phyloP scores from a whole-genome alignment of 2,797 vertebrate genomes.

The Pteronotus mesoamericanus region DNA sequence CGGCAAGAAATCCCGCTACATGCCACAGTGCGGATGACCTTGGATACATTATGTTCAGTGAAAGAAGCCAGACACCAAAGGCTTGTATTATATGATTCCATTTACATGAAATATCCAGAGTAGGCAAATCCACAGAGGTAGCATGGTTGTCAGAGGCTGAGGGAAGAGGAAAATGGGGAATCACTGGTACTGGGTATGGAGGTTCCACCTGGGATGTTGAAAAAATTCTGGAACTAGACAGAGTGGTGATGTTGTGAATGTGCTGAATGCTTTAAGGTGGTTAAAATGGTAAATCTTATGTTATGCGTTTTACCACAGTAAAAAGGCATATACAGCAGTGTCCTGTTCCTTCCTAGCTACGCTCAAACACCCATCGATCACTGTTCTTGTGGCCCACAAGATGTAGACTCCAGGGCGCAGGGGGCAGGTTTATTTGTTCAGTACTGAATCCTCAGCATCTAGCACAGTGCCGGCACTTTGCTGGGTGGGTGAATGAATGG shows the following conservation, averaged over 20 bases:
- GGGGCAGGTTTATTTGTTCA: background rate
- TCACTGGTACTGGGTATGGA: background rate
- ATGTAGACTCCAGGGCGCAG: background rate
- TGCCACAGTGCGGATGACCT: rapidly evolving
- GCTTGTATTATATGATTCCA: background rate
- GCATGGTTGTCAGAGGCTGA: background rate
- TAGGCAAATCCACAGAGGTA: background rate
- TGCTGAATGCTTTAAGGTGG: background rate
- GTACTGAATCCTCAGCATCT: background rate
- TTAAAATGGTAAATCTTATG: background rate
- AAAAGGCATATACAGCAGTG: background rate
- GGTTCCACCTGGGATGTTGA: background rate
- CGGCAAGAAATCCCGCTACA: background rate
- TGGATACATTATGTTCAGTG: background rate
- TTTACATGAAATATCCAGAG: background rate
- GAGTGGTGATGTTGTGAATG: background rate
- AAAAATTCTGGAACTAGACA: background rate
- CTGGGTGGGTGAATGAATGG: background rate
- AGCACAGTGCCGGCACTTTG: background rate
- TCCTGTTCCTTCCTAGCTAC: background rate
- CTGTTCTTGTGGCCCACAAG: background rate
- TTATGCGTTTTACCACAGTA: background rate
- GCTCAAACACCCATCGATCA: background rate
- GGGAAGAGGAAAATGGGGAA: background rate
- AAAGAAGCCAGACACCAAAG: background rate